Percentiles rank a stretch among this genome's conserved stretches.
phyloP scores from a whole-genome alignment of 2,888 invertebrate species.

The Stegana nigrithorax region DNA sequence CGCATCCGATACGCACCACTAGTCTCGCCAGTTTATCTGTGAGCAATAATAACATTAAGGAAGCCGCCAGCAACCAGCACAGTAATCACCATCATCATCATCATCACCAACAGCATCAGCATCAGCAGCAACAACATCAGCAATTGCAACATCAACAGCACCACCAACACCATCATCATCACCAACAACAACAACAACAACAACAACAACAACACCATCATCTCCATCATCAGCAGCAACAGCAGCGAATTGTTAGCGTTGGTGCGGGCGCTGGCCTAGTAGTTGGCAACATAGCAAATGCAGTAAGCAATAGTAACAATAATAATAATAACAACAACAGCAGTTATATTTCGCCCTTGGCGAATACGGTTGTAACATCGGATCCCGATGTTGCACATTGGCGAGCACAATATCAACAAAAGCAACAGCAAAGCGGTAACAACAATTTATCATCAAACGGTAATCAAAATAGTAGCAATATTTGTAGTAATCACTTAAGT shows the following conservation, averaged over 20 bases:
- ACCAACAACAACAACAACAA: too few species aligned
- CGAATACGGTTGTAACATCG: slow-evolving; percentile 30
- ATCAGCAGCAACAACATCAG: slow-evolving; percentile 38
- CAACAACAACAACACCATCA: slow-evolving; percentile 29
- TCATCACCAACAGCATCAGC: slow-evolving; percentile 34
- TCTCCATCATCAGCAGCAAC: slow-evolving; percentile 22
- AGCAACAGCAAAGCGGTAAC: slow-evolving; percentile 27
- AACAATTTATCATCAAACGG: slow-evolving; percentile 28
- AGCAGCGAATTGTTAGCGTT: slow-evolving; percentile 28
- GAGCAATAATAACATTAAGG: slow-evolving; percentile 43
- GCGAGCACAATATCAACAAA: slow-evolving; percentile 44
- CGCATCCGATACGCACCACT: slow-evolving; percentile 68
- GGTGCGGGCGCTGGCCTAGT: slow-evolving; percentile 24
- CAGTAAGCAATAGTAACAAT: slow-evolving; percentile 38
- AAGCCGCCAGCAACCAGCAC: slow-evolving; percentile 33
- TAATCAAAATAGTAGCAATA: slow-evolving; percentile 43
- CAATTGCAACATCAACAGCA: slow-evolving; percentile 44
- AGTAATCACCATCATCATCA: slow-evolving; percentile 32
- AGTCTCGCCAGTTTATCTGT: slow-evolving; percentile 40
- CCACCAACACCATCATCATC: slow-evolving; percentile 29
- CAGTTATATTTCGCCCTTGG: slow-evolving; percentile 17
- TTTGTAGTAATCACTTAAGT: slow-evolving; percentile 40
- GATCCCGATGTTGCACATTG: slow-evolving; percentile 41
- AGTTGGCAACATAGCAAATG: slow-evolving; percentile 23
- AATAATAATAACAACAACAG: slow-evolving; percentile 34